phyloP scores from a whole-genome alignment of 2,888 invertebrate species.

The Nephrotoma flavescens region DNA sequence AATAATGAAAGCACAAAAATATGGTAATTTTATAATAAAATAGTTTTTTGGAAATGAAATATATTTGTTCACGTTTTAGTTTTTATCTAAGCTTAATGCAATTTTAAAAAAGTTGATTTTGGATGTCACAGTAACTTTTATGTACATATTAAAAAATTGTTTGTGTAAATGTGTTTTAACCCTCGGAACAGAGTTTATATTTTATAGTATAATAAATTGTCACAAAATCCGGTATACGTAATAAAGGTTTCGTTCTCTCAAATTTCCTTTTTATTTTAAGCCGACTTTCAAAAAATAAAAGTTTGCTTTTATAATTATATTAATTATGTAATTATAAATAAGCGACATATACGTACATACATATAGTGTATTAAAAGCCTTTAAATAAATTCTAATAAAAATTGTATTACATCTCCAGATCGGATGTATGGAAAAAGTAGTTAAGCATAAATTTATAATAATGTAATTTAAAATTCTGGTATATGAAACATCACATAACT shows the following conservation, averaged over 20 bases:
- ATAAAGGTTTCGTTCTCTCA: not conserved
- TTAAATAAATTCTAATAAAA: not conserved
- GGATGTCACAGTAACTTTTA: not conserved
- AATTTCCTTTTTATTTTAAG: not conserved
- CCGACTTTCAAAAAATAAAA: not conserved
- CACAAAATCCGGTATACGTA: not conserved
- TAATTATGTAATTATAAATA: not conserved
- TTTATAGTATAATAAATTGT: not conserved
- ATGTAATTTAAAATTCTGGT: not conserved
- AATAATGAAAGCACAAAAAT: not conserved
- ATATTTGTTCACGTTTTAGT: not conserved
- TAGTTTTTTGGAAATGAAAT: not conserved
- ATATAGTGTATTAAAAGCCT: not conserved
- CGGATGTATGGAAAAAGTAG: not conserved
- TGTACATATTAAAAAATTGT: not conserved
- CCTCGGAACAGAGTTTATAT: not conserved
- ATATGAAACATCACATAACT: no score
- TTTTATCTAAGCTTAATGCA: not conserved
- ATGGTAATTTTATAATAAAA: not conserved
- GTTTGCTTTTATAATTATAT: not conserved
- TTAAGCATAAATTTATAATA: not conserved
- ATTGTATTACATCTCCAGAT: not conserved
- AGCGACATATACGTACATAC: not conserved
- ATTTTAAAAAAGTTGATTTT: not conserved
- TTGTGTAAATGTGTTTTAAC: not conserved